Evolutionary conservation across 2,113 vertebrate species (phyloP), one percentile per base, ranked within the genome.

Genomic region (Mustelus asterias): DNA sequence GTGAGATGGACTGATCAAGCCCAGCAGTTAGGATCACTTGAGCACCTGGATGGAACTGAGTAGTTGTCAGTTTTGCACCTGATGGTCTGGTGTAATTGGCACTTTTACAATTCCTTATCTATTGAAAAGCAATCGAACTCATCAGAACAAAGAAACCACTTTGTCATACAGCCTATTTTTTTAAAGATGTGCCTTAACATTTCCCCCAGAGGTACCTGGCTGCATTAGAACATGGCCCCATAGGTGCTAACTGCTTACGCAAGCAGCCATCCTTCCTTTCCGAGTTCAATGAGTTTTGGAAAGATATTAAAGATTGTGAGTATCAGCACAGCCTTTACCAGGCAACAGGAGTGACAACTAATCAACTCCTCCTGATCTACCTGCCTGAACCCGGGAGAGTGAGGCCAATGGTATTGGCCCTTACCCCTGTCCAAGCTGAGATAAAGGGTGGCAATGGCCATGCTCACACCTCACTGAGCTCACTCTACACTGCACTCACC

Each of bases 21-120:
- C 98, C 98, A 0, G 99, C 99, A 0, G 99, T 98, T 98, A 99
- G 98, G 96, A 99, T 96, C 0, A 99, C 99, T 96, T 99, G 99
- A 14, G 99, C 98, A 0, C 97, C 96, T 0, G 99, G 98, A 94
- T 99, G 99, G 94, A 99, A 99, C 97, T 99, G 99, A 37, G 99
- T 98, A 0, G 98, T 97, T 4, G 97, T 98, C 96, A 99, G 97
- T 0, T 89, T 97, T 14, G 97, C 97, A 0, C 96, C 41, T 14
- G 98, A 98, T 0, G 97, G 97, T 33, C 98, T 98, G 6, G 98
- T 97, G 10, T 97, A 97, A 96, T 99, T 99, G 10, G 98, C 98
- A 33, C 97, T 97, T 0, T 97, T 96, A 96, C 99, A 99, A 69
- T 97, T 98, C 96, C 98, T 99, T 96, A 99, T 96, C 99, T 99